Percentiles rank a stretch among this genome's conserved stretches.
Conservation (phyloP, 1,140 invertebrate genomes). For the Lordiphosa clarofinis region DNA sequence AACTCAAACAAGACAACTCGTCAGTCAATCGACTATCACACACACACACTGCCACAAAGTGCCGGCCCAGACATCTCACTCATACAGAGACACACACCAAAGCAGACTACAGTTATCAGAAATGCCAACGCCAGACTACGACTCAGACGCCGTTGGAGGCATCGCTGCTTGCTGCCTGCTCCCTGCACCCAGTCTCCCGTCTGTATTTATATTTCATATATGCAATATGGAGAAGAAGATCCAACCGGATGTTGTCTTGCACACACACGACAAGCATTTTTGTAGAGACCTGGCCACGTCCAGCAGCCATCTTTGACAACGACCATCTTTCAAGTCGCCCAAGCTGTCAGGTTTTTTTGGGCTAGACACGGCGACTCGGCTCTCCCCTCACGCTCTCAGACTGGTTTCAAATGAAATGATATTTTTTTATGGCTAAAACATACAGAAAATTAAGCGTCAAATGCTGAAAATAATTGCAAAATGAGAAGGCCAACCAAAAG, state of each 20-base stretch:
- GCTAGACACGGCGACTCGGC: constrained; percentile 8
- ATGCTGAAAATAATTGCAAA: constrained; percentile 7
- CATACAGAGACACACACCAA: constrained; percentile 22
- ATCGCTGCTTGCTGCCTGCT: not conserved
- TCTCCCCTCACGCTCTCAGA: not conserved
- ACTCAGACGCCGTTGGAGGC: not conserved
- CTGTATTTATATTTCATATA: constrained; percentile 43
- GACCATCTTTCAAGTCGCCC: constrained; percentile 7
- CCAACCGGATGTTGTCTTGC: constrained; percentile 14
- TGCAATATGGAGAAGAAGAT: constrained; percentile 9
- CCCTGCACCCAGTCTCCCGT: not conserved
- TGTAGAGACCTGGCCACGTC: not conserved
- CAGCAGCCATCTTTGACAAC: constrained; percentile 12
- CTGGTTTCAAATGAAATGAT: constrained; percentile 3
- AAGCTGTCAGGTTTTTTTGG: not conserved
- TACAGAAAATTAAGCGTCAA: constrained; percentile 6
- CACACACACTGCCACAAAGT: constrained; percentile 38
- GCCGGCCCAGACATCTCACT: constrained; percentile 61
- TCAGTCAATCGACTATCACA: constrained; percentile 43
- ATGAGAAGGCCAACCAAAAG: constrained; percentile 4
- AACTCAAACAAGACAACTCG: constrained; percentile 44
- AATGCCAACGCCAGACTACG: constrained; percentile 20
- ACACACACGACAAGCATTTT: constrained; percentile 2
- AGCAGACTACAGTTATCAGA: constrained; percentile 54
- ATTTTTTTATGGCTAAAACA: constrained; percentile 6